Base-by-base conservation (phyloP, 2,888 invertebrate species). In the Scelioninae gen. 2 region DNA sequence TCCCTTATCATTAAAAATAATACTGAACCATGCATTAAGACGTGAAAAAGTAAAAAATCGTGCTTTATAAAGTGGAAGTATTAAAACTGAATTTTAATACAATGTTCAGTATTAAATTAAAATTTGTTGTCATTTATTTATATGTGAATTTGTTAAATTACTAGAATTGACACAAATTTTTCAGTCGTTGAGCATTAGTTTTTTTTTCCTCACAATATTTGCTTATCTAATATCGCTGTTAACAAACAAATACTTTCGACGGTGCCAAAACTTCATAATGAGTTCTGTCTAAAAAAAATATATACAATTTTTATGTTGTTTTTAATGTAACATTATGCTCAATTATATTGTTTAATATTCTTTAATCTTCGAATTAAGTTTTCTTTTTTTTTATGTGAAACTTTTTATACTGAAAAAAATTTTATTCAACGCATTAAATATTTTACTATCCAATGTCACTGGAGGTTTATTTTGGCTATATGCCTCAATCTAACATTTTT, bases 401-500 rank as follows among this genome's bases (percentile, higher is more conserved):
- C 22, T 22, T 2, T 22, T n/a, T n/a, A n/a, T 22, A 22, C 5
- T 22, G 22, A 2, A 22, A 22, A 22, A 22, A 22, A 22, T 22
- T 22, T 4, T 5, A 22, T 2, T 22, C 22, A 4, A 5, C 2
- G 5, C 2, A 22, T 22, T 4, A 22, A 5, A 22, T 22, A 22
- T 22, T 4, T 22, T 2, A 22, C 2, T 22, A 4, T 22, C 5
- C 3, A 22, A 19, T 55, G 10, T 83, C 76, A 85, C 71, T 86
- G 85, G 57, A 85, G 76, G 80, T 85, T 86, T 50, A 85, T 78
- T 79, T 86, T 86, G 6, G 83, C 81, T 45, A 79, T 77, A 55
- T 81, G 79, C 67, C 81, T 79, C 9, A 78, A 72, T 76, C 78
- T 81, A 19, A 81, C 76, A 65, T 76, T 80, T 72, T 81, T 83